Conservation (phyloP, 2,113 vertebrate genomes). For the Rhombomys opimus region DNA sequence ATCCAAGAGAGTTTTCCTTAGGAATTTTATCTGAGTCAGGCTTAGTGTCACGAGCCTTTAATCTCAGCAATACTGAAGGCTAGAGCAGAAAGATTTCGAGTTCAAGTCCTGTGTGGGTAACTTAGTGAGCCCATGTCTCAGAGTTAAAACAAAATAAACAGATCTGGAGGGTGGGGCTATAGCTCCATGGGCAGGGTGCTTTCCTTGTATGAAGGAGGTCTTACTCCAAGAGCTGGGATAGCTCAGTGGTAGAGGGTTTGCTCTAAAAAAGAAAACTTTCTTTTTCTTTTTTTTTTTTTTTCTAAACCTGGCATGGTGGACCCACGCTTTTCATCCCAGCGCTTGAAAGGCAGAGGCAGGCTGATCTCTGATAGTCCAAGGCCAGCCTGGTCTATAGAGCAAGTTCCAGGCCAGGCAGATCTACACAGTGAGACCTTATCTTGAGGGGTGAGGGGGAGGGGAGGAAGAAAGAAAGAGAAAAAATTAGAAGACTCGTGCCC, state of each 20-base stretch:
- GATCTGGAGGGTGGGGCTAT: not conserved
- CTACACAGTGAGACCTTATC: not conserved
- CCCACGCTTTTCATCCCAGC: not conserved
- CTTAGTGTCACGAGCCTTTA: not conserved
- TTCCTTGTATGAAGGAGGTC: not conserved
- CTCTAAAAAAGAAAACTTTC: not conserved
- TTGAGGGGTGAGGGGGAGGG: not conserved
- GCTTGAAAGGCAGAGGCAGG: not conserved
- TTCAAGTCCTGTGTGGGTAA: not conserved
- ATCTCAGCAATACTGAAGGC: not conserved
- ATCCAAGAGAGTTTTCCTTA: not conserved
- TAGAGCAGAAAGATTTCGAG: not conserved
- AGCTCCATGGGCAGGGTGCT: not conserved
- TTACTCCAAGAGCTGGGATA: not conserved
- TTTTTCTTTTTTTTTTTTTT: not conserved
- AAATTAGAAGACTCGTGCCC: not conserved
- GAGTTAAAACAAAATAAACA: not conserved
- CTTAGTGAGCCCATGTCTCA: not conserved
- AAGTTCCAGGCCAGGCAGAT: not conserved
- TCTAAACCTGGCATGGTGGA: not conserved
- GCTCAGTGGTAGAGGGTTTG: not conserved
- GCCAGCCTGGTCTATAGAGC: not conserved
- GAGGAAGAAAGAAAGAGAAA: not conserved
- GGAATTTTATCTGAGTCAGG: slow-evolving; percentile 1
- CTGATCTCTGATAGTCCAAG: not conserved